A percentile compares a stretch with the other conserved stretches of the same genome.
These are phyloP conservation scores for Clupea harengus DNA, from an alignment of 2,113 vertebrate species.

Conservation along the genomic window DNA sequence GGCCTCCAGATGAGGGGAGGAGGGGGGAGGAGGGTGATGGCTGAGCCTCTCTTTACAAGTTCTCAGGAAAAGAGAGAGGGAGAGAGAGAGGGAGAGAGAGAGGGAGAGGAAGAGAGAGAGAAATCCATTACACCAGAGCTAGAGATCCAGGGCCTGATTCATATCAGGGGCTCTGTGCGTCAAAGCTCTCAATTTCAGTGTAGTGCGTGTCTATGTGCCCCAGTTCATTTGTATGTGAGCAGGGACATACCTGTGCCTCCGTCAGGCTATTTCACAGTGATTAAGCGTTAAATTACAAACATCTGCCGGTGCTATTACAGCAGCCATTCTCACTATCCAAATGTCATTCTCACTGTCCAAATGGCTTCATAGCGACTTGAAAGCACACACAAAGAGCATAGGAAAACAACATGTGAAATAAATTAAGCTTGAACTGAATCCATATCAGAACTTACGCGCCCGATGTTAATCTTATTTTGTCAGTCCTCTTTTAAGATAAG, in stretches of 20 bases:
- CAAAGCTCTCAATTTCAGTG: slow-evolving; percentile 14
- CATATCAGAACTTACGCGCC: not conserved
- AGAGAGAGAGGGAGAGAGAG: not conserved
- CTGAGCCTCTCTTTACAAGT: slow-evolving; percentile 6
- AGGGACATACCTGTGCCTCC: slow-evolving; percentile 19
- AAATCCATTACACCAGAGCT: not conserved
- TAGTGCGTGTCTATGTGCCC: not conserved
- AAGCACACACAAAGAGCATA: not conserved
- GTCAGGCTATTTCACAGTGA: slow-evolving; percentile 32
- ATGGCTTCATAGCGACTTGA: not conserved
- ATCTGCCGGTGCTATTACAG: slow-evolving; percentile 15
- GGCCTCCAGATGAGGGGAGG: not conserved
- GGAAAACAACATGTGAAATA: not conserved
- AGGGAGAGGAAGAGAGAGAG: not conserved
- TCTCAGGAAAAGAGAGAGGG: not conserved
- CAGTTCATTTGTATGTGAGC: not conserved
- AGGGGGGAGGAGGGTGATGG: not conserved
- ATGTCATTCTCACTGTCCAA: not conserved
- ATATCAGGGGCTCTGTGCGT: slow-evolving; percentile 24
- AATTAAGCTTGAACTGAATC: not conserved
- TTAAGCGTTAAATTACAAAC: slow-evolving; percentile 39
- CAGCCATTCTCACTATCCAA: too few relatives aligned
- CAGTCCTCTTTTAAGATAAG: not conserved
- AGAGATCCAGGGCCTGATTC: slow-evolving; percentile 22
- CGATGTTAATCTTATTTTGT: not conserved